Conservation (phyloP, 2,113 vertebrate genomes). For the Vanacampus margaritifer region DNA sequence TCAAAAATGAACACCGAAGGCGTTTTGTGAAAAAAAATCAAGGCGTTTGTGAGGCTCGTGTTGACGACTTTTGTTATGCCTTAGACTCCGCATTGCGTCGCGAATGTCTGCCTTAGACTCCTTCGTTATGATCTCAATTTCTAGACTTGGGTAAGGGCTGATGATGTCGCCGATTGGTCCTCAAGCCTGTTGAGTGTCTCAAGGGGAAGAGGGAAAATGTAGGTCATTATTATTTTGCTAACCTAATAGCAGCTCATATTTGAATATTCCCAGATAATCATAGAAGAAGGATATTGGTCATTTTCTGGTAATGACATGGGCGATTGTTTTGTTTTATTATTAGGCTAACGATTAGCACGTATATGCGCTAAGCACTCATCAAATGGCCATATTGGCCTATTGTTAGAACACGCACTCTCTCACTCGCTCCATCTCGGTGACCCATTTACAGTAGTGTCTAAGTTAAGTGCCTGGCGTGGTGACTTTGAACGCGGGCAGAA, state of each 20-base stretch:
- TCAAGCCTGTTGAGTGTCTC: background rate
- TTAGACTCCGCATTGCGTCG: background rate
- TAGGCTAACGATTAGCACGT: background rate
- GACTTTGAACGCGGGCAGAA: constrained; percentile 8
- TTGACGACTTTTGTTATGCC: background rate
- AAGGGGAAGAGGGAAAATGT: constrained; percentile 15
- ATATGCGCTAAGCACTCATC: constrained; percentile 8
- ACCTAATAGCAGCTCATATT: background rate
- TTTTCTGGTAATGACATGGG: background rate
- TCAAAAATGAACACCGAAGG: constrained; percentile 36
- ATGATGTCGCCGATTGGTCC: background rate
- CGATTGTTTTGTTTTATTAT: background rate
- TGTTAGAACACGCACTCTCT: constrained; percentile 19
- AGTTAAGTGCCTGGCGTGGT: constrained; percentile 39
- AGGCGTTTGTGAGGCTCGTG: background rate
- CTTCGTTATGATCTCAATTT: background rate
- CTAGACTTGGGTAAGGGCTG: background rate
- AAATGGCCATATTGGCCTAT: constrained; percentile 29
- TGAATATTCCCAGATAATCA: background rate
- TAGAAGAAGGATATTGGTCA: background rate
- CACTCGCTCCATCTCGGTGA: constrained; percentile 35
- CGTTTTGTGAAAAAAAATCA: constrained; percentile 34
- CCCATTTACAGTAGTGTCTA: constrained; percentile 53
- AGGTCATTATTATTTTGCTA: constrained; percentile 14
- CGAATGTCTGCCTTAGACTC: background rate